A percentile compares a stretch with the other conserved stretches of the same genome.
phyloP scores from a whole-genome alignment of 2,113 vertebrate species.

The Lasiurus borealis region DNA sequence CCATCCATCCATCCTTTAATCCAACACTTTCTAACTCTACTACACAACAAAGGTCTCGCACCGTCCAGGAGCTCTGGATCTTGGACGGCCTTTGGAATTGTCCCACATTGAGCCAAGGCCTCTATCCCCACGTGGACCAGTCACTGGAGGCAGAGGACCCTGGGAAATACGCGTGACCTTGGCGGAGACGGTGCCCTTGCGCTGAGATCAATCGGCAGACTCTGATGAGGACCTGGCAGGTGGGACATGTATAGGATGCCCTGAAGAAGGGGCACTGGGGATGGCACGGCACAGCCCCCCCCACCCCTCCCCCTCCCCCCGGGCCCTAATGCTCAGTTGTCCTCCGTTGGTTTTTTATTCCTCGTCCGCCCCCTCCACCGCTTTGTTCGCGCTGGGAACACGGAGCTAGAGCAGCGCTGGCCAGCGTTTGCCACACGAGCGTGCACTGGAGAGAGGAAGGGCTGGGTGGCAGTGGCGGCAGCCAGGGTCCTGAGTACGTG shows the following conservation, averaged over 20 bases:
- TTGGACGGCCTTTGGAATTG: background rate
- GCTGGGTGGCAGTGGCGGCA: no score
- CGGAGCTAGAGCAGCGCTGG: background rate
- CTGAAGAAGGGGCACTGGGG: background rate
- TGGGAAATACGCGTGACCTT: background rate
- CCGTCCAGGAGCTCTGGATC: background rate
- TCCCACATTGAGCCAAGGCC: background rate
- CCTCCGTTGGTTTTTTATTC: background rate
- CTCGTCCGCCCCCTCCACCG: no score
- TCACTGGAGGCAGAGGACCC: background rate
- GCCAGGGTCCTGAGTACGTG: no score
- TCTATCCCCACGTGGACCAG: background rate
- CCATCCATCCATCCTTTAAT: no score
- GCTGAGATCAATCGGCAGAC: background rate
- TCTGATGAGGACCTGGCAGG: accelerated
- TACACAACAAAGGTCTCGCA: background rate
- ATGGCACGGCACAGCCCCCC: no score
- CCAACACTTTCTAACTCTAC: background rate
- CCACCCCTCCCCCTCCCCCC: background rate
- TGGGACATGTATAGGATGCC: no score
- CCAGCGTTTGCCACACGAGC: background rate
- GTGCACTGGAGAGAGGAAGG: background rate
- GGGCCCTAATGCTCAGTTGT: background rate
- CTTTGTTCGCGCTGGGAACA: background rate
- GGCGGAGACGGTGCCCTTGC: background rate